Evolutionary conservation across 2,797 vertebrate genomes (phyloP), one percentile per base, ranked within the genome.

Genomic region (Hippoglossus hippoglossus): DNA sequence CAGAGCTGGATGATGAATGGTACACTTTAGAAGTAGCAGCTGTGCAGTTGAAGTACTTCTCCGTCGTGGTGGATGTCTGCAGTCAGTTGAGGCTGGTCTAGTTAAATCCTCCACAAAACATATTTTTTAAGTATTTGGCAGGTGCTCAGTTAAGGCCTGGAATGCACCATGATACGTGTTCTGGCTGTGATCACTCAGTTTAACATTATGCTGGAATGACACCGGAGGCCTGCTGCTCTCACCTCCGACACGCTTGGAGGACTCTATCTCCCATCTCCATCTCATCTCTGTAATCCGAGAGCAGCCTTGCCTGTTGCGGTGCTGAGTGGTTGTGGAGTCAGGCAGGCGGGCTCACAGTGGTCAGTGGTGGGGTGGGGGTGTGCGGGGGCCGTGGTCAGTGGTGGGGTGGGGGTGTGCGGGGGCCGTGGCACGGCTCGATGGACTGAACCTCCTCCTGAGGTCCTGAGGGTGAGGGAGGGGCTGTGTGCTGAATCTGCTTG

Each of bases 251-350:
- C 12, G 31, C 39, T 63, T 62, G 1, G 47, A 21, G 18, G 47
- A 49, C 47, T n/a, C 47, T 49, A 21, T 49, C n/a, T 49, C 47
- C 47, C 19, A 49, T 49, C 47, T n/a, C 19, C 54, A 25, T 24
- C 34, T 34, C 31, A 64, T 46, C 22, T 4, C 50, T 80, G 87
- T 78, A 85, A 85, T 74, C 73, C 41, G 84, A 87, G 80, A 70
- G 24, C 41, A 13, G 57, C 22, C 1, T 6, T 22, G 63, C 21
- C 58, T 59, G 59, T 63, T 56, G 56, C 36, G 15, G 55, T 13
- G 64, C 55, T 75, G 75, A 70, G 67, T 49, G 65, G 28, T 60
- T 16, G 24, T 78, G 78, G 73, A 81, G 82, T 69, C 71, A 26
- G 67, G 51, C 36, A 54, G 81, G 66, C 71, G 72, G 67, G 46